A percentile compares a stretch with the other conserved stretches of the same genome.
These are phyloP conservation scores for Nasonia longicornis DNA, from an alignment of 1,140 invertebrate genomes.

Conservation along the genomic window DNA sequence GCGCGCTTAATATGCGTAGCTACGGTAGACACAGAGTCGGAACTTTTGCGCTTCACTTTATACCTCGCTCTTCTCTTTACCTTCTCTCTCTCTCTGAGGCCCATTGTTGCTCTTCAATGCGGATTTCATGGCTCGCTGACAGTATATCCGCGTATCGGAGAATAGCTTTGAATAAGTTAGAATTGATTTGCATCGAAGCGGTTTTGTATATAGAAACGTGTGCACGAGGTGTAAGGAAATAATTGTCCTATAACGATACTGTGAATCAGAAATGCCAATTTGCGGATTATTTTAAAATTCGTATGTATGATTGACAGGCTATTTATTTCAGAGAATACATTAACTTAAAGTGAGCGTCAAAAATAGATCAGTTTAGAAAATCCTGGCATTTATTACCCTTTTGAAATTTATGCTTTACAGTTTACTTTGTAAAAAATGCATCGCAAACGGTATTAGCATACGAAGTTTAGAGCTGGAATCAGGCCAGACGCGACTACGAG, in stretches of 20 bases:
- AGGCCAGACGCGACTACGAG: not conserved
- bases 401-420: not conserved
- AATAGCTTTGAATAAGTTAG: slow-evolving; percentile 65
- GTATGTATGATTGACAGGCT: not conserved
- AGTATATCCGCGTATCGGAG: slow-evolving; percentile 56
- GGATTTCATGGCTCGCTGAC: slow-evolving; percentile 52
- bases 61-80: not conserved
- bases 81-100: slow-evolving; percentile 23
- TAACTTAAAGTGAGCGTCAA: not conserved
- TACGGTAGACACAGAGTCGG: slow-evolving; percentile 34
- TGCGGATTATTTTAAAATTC: not conserved
- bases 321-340: not conserved
- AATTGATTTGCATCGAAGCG: slow-evolving; percentile 57
- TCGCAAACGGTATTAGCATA: not conserved
- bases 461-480: not conserved
- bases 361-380: not conserved
- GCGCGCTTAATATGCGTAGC: slow-evolving; percentile 36
- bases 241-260: slow-evolving; percentile 10
- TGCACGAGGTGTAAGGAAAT: slow-evolving; percentile 1
- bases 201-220: not conserved
- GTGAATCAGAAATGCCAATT: not conserved
- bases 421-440: no score
- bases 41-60: not conserved
- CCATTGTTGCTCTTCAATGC: slow-evolving; percentile 33
- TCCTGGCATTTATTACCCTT: not conserved